Evolutionary conservation across 2,797 vertebrate species (phyloP), one percentile per base, ranked within the genome.

Genomic region (Gymnopithys bicolor): DNA sequence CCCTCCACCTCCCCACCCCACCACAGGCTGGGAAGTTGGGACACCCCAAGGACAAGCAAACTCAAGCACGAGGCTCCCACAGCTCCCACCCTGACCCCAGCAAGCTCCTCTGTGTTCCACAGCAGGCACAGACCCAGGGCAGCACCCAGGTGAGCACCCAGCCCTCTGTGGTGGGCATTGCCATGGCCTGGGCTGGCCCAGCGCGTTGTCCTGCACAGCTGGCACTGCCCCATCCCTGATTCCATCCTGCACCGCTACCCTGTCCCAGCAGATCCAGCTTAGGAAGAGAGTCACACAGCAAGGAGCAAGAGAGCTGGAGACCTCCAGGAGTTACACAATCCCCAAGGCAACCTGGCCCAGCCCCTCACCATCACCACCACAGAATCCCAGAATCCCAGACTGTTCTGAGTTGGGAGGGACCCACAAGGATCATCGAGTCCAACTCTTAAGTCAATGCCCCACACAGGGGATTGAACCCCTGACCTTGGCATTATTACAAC

Each of bases 91-190:
- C 45, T 43, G 56, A 33, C 12, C 45, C 32, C 55, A 15, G 56
- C 45, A n/a, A n/a, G 41, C 41, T 35, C 9, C 13, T 18, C 25
- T 10, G 22, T 9, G 19, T 33, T 37, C n/a, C n/a, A 19, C 22
- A 23, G n/a, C 2, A 19, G 51, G 81, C 25, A 58, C 30, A 33
- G 75, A 35, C 9, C 46, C 46, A 7, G 0, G 0, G 39, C 59
- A 39, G 35, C 56, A 24, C 46, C 30, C 49, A 32, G 46, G 17
- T 13, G 3, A 62, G 46, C 37, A n/a, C 30, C 17, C 86, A 70
- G 39, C 32, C 45, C 70, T 35, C 7, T 1, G 16, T 0, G 7
- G 37, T 7, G 23, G 14, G 64, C 1, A 0, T 41, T 25, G 53
- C 59, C 64, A 6, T 1, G 4, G 64, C 39, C 52, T 14, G 10